Conservation (phyloP, 2,888 invertebrate species). For the Papilio gigon region DNA sequence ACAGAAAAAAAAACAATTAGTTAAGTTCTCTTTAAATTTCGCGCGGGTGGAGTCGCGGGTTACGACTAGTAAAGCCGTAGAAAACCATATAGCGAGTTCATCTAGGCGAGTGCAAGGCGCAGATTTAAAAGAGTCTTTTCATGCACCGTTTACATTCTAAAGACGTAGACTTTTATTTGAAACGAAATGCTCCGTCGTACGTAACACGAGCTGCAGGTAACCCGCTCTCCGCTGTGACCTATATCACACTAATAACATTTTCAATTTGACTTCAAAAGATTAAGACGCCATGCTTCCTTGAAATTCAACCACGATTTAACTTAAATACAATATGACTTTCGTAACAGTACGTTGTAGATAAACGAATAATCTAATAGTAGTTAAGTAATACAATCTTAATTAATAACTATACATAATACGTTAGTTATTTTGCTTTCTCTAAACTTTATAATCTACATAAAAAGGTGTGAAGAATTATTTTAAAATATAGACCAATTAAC, state of each 20-base stretch:
- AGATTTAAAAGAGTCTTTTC: slow-evolving; percentile 31
- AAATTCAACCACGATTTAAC: slow-evolving; percentile 11
- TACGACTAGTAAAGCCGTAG: neutral
- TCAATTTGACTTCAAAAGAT: slow-evolving; percentile 15
- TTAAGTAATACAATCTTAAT: too few species aligned
- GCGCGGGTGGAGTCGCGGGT: too few species aligned
- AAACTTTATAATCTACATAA: too few species aligned
- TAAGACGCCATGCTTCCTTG: neutral
- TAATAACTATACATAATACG: too few species aligned
- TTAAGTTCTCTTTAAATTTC: too few species aligned
- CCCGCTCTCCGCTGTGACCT: slow-evolving; percentile 5
- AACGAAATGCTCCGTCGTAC: slow-evolving; percentile 26
- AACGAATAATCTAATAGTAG: too few species aligned
- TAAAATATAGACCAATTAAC: too few species aligned
- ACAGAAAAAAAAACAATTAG: too few species aligned
- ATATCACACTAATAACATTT: slow-evolving; percentile 16
- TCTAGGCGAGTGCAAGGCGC: slow-evolving; percentile 29
- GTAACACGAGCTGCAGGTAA: slow-evolving; percentile 30
- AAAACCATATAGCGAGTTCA: slow-evolving; percentile 9
- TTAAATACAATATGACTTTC: neutral
- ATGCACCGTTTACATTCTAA: slow-evolving; percentile 39
- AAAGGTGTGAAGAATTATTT: too few species aligned
- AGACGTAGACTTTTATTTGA: slow-evolving; percentile 30
- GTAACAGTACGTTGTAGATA: neutral
- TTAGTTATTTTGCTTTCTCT: too few species aligned